Conservation (phyloP, 2,888 invertebrate genomes). For the Acanthosepion lycidas region DNA sequence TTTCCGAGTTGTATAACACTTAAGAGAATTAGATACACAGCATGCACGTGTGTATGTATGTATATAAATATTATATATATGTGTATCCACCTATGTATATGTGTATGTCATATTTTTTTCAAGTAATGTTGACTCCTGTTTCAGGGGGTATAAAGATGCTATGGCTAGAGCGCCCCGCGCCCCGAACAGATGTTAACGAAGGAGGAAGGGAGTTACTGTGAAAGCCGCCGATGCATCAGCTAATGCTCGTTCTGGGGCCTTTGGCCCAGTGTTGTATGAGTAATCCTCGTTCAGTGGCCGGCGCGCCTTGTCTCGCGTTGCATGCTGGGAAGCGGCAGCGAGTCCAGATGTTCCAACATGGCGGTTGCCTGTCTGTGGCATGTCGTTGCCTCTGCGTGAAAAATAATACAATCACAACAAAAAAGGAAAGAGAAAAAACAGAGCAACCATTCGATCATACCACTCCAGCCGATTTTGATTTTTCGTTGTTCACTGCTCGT, state of each 20-base stretch:
- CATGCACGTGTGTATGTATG: neutral
- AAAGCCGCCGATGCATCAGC: neutral
- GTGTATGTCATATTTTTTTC: neutral
- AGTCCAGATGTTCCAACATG: conserved; percentile 65
- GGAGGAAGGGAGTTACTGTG: neutral
- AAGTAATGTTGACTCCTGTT: neutral
- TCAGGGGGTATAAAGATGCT: neutral
- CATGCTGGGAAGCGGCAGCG: conserved; percentile 46
- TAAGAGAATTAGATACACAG: neutral
- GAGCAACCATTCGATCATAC: conserved; percentile 3
- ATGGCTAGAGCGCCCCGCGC: conserved; percentile 33
- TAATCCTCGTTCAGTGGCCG: neutral
- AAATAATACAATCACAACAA: conserved; percentile 24
- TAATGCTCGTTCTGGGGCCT: conserved; percentile 45
- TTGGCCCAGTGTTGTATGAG: neutral
- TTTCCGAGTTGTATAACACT: neutral
- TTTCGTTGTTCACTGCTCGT: neutral
- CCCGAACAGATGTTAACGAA: conserved; percentile 1
- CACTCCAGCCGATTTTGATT: neutral
- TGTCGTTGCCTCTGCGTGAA: conserved; percentile 45
- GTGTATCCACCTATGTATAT: neutral
- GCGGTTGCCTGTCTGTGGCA: conserved; percentile 53
- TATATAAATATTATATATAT: neutral
- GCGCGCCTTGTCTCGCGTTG: conserved; percentile 41
- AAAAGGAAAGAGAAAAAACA: conserved; percentile 37